phyloP scores from a whole-genome alignment of 1,140 invertebrate species.

The Tachypleus tridentatus region DNA sequence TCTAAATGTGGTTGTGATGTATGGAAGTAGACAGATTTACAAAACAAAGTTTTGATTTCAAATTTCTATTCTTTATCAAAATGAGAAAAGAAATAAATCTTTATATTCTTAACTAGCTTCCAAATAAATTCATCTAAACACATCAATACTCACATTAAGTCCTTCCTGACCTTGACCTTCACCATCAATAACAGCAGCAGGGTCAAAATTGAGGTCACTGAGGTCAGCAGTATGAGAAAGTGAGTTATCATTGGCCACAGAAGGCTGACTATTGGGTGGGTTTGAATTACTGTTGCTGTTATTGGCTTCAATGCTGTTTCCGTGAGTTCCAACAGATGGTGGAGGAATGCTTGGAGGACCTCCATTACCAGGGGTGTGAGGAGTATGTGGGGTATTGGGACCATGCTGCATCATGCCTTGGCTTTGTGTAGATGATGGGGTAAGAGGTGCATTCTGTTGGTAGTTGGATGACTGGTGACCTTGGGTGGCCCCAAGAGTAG shows the following conservation, averaged over 20 bases:
- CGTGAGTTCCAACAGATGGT: slow-evolving; percentile 22
- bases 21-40: too few relatives aligned
- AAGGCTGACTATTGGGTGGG: slow-evolving; percentile 28
- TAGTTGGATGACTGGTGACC: slow-evolving; percentile 11
- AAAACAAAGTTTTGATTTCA: too few relatives aligned
- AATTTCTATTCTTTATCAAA: too few relatives aligned
- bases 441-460: slow-evolving; percentile 10
- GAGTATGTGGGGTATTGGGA: slow-evolving; percentile 72
- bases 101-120: too few relatives aligned
- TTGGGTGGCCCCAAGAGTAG: neutral
- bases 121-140: too few relatives aligned
- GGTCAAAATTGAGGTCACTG: slow-evolving; percentile 84
- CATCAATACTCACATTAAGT: slow-evolving; percentile 64
- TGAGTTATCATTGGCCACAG: slow-evolving; percentile 13
- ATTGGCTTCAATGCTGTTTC: slow-evolving; percentile 27
- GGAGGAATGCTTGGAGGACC: slow-evolving; percentile 59
- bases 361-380: slow-evolving; percentile 45
- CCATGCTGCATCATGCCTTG: slow-evolving; percentile 33
- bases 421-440: slow-evolving; percentile 28
- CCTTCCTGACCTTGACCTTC: slow-evolving; percentile 73
- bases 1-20: too few relatives aligned
- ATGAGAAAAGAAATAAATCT: too few relatives aligned
- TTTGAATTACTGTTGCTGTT: slow-evolving; percentile 26
- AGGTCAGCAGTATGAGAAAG: slow-evolving; percentile 48
- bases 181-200: slow-evolving; percentile 75